These are phyloP conservation scores for Aphelinus atriplicis DNA, from an alignment of 1,140 invertebrate species.

Conservation along the genomic window DNA sequence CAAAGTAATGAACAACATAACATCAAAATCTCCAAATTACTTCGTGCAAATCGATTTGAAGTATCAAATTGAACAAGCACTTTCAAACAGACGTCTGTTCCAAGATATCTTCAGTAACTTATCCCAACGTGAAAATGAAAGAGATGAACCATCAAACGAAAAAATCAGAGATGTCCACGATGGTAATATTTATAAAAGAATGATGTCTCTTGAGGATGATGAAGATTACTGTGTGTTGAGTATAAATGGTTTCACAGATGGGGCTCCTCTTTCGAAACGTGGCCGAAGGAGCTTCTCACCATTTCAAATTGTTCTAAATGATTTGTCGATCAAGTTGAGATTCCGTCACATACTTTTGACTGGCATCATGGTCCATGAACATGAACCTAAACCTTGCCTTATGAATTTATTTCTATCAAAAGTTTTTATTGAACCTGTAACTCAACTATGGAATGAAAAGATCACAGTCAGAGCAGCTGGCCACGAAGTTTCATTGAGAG, in stretches of 20 bases:
- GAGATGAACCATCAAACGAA: constrained; percentile 38
- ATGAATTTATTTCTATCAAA: constrained; percentile 33
- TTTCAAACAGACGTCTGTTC: neutral
- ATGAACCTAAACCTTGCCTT: constrained; percentile 34
- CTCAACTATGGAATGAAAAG: constrained; percentile 21
- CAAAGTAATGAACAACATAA: neutral
- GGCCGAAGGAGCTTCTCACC: constrained; percentile 38
- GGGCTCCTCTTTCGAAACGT: constrained; percentile 17
- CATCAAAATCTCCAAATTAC: neutral
- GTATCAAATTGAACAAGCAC: neutral
- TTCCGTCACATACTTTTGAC: constrained; percentile 25
- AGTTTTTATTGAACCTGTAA: constrained; percentile 27
- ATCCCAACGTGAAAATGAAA: constrained; percentile 1
- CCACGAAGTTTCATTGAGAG: constrained; percentile 29
- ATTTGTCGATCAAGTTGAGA: neutral
- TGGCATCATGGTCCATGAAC: constrained; percentile 25
- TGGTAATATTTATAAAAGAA: too few relatives aligned
- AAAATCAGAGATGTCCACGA: too few relatives aligned
- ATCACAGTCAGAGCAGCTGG: constrained; percentile 14
- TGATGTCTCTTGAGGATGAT: too few relatives aligned
- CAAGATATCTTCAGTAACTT: neutral
- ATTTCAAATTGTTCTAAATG: constrained; percentile 36
- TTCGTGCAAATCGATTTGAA: neutral
- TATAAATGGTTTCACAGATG: too few relatives aligned
- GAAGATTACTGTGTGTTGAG: too few relatives aligned